Base-by-base conservation (phyloP, 2,797 vertebrate species). In the Crypturellus tataupa region DNA sequence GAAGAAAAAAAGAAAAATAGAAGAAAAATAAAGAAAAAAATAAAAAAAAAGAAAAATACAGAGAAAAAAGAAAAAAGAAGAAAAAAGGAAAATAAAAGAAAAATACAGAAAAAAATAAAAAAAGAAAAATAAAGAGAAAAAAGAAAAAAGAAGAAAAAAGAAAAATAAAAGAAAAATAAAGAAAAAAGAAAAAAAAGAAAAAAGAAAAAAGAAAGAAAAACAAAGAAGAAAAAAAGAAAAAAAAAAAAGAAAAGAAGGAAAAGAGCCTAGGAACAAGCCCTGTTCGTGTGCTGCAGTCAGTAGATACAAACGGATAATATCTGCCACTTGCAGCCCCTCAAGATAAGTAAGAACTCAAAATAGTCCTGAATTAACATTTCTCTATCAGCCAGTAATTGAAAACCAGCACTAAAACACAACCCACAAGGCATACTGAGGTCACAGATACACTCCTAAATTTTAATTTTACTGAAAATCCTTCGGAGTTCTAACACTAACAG, bases 241-340 rank as follows among this genome's bases (percentile, higher is more conserved):
- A 12, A 23, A 49, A 49, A 49, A 23, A 49, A 23, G 12, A 10
- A 20, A 78, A 46, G 2, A 35, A 21, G 23, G 4, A 17, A 59
- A 14, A 5, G 19, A 75, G 47, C 6, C 17, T 2, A 27, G n/a
- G 64, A 80, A 19, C 9, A 51, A 87, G 23, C 37, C 27, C 72
- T 33, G 64, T 44, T 31, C 39, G 77, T 6, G 5, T 42, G 35
- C 46, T 65, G 24, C 62, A 17, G 31, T 40, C 0, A 0, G n/a
- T 17, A 27, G 82, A 82, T 10, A 42, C 69, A 53, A 44, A 11
- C 17, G 44, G 1, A 0, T 4, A 2, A 42, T 3, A 18, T 33
- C 71, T 40, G 21, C 12, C 40, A 0, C 78, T n/a, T 18, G 51
- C 71, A 75, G 40, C 49, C n/a, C 18, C 40, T 56, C 2, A 14